Conservation (phyloP, 2,888 invertebrate genomes). For the Mythimna impura region DNA sequence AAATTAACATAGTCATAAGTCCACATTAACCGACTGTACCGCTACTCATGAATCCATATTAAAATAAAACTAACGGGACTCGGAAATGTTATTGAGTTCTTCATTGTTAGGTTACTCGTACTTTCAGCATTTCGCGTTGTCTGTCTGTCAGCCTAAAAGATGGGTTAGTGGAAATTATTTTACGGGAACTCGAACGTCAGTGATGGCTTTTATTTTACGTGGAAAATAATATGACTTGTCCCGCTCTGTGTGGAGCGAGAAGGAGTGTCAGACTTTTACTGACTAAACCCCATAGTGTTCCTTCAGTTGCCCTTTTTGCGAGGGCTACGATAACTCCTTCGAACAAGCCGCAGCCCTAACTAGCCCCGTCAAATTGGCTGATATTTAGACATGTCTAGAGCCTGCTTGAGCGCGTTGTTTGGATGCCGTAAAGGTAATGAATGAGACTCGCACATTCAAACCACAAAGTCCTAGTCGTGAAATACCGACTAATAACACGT, state of each 20-base stretch:
- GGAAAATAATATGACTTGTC: no score
- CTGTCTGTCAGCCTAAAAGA: neutral
- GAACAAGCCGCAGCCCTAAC: no score
- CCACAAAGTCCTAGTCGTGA: no score
- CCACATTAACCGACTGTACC: slow-evolving; percentile 33
- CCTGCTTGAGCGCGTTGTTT: neutral
- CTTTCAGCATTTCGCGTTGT: neutral
- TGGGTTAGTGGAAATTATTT: neutral
- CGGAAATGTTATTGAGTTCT: neutral
- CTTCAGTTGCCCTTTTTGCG: no score
- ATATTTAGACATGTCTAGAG: neutral
- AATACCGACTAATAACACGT: no score
- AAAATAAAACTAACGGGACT: slow-evolving; percentile 28
- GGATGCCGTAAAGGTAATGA: neutral
- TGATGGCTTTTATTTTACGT: neutral
- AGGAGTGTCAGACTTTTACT: no score
- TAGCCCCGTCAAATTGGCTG: no score
- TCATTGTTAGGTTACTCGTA: no score
- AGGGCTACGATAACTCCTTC: no score
- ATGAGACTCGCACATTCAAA: neutral
- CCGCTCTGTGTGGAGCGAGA: no score
- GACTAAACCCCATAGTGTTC: no score
- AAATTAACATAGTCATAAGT: slow-evolving; percentile 45
- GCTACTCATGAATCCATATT: slow-evolving; percentile 37
- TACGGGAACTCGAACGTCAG: neutral